These are phyloP conservation scores for Spilosoma lubricipeda DNA, from an alignment of 2,888 invertebrate genomes.

Conservation along the genomic window DNA sequence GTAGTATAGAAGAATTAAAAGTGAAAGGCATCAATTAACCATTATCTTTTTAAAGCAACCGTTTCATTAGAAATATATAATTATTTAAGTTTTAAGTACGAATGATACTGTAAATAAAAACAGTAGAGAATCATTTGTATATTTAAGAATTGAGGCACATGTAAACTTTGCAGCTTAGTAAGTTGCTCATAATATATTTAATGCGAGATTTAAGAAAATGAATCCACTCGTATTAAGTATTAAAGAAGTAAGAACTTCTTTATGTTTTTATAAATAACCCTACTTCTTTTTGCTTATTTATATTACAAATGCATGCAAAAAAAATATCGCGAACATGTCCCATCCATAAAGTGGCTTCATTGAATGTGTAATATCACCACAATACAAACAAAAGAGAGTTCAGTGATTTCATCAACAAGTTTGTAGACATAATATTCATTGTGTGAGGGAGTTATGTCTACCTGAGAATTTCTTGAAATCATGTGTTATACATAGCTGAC, in stretches of 20 bases:
- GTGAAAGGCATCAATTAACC: neutral
- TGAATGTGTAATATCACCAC: neutral
- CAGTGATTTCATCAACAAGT: neutral
- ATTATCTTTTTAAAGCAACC: neutral
- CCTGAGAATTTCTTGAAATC: conserved; percentile 5
- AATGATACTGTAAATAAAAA: neutral
- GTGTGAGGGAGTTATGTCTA: neutral
- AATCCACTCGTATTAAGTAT: too few species aligned
- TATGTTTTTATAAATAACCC: neutral
- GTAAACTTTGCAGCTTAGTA: neutral
- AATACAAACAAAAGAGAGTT: conserved; percentile 8
- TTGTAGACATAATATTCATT: conserved; percentile 14
- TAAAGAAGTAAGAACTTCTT: too few species aligned
- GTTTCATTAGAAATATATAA: too few species aligned
- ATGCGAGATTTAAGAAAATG: too few species aligned
- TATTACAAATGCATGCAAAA: neutral
- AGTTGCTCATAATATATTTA: neutral
- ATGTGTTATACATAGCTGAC: neutral
- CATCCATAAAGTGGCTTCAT: neutral
- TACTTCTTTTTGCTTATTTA: neutral
- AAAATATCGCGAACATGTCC: neutral
- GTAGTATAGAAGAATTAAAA: neutral
- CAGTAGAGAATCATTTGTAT: neutral
- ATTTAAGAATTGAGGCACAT: neutral
- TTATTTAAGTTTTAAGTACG: too few species aligned